Base-by-base conservation (phyloP, 2,797 vertebrate genomes). In the Leptatherina wallacei region DNA sequence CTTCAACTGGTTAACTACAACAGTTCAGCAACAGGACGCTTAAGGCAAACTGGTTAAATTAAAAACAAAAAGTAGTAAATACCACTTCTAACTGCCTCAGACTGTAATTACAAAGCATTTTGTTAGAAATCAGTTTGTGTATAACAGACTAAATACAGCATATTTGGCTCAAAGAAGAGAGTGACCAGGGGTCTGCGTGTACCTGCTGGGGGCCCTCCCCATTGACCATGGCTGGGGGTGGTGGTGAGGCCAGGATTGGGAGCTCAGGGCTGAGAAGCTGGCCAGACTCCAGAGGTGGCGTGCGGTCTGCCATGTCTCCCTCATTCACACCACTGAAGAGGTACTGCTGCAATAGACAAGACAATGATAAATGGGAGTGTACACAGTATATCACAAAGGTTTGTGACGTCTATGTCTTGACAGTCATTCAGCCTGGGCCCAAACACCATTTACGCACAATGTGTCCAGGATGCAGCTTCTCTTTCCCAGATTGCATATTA, bases 161-260 rank as follows among this genome's bases (percentile, higher is more conserved):
- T 33, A 40, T 68, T 61, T 38, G 42, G 66, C n/a, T 61, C 36
- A 71, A n/a, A 56, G 55, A 27, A 51, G 2, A 61, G 16, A 57
- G 6, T 44, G 22, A 13, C 18, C 14, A 52, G 7, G 33, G 13
- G 11, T 71, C 13, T 9, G 27, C 59, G 22, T 42, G 38, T 96
- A 99, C 98, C 97, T 99, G 97, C 90, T 98, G 97, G 75, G 96
- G 94, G 87, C 96, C 97, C 82, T 99, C 97, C 63, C 97, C 97
- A 61, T 98, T 98, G 92, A 98, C 96, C 94, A 99, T 97, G 71
- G 95, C 88, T 82, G 96, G 92, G 85, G 94, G 93, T 22, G 92
- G 92, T 38, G 93, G 93, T 20, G 95, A 93, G 59, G 95, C 94
- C 65, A 99, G 94, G 82, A 98, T 95, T 85, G 96, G 96, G 89